Evolutionary conservation across 1,140 invertebrate species (phyloP), one percentile per base, ranked within the genome.

Genomic region (Piezodorus guildinii): DNA sequence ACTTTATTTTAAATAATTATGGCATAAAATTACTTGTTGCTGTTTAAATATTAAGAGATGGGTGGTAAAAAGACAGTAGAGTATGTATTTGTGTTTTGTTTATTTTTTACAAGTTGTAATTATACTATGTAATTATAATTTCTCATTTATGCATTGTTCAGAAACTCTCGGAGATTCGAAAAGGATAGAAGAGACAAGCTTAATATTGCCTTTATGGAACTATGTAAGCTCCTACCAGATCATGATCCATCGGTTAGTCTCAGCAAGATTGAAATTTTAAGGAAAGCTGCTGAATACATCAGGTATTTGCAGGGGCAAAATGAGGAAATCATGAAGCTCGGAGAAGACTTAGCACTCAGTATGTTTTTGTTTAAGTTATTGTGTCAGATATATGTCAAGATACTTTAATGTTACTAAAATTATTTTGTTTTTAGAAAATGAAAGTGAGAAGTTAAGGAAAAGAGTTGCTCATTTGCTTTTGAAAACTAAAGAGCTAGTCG

Each of bases 161-260:
- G 70, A 10, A 74, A 76, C 71, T 72, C 73, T 67, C 70, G 76
- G 64, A 68, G 73, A 68, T 81, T 77, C 76, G 80, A 80, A 70
- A 74, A 75, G 68, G 72, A 76, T 52, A 68, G 80, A 23, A 69
- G 80, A 67, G 73, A 77, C 64, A 72, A 77, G 64, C 68, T 81
- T 14, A 77, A 79, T 52, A 72, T 73, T 5, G 72, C 71, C 19
- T 81, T 81, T 70, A 68, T 70, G 12, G 72, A 72, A 46, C 68
- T 81, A 39, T 71, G 72, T 43, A 73, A 75, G 69, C 67, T 78
- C 8, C 68, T 81, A 15, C 80, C 80, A 10, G 73, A 73, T 54
- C 73, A 77, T 68, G 75, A 78, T 67, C 74, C 77, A 16, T 72
- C 77, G 6, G 63, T 73, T 10, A 73, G 69, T 9, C 61, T 72